phyloP scores from a whole-genome alignment of 2,888 invertebrate genomes.

The Oligia fasciuncula region DNA sequence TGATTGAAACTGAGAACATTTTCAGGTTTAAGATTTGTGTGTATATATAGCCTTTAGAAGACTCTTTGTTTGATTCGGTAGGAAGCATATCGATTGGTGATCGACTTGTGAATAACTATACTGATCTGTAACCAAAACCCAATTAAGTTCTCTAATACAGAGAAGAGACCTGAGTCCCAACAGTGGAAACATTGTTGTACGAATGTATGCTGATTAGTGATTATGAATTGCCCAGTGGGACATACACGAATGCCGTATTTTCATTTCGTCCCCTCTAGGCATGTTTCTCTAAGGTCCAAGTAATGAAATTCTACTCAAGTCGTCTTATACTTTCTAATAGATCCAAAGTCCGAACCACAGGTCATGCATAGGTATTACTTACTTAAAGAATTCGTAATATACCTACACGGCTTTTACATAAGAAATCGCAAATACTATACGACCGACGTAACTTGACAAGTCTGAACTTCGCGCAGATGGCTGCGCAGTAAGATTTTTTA shows the following conservation, averaged over 20 bases:
- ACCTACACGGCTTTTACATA: neutral
- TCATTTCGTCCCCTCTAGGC: neutral
- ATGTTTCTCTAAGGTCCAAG: neutral
- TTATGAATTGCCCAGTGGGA: neutral
- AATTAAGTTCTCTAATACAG: no score
- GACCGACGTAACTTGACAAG: neutral
- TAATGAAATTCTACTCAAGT: constrained; percentile 6
- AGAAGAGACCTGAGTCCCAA: no score
- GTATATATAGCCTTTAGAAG: no score
- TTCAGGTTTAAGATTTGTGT: no score
- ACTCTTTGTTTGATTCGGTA: no score
- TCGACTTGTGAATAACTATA: no score
- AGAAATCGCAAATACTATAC: neutral
- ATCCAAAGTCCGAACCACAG: neutral
- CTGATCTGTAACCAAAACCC: neutral
- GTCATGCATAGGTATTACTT: neutral
- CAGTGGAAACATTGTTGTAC: neutral
- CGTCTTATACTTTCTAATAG: constrained; percentile 14
- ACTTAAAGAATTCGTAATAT: neutral
- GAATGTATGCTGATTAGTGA: neutral
- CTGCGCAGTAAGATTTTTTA: no score
- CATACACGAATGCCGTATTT: neutral
- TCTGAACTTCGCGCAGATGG: no score
- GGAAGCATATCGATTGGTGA: no score
- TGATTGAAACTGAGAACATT: no score